Conservation (phyloP, 1,140 invertebrate species). For the Trachymyrmex septentrionalis region DNA sequence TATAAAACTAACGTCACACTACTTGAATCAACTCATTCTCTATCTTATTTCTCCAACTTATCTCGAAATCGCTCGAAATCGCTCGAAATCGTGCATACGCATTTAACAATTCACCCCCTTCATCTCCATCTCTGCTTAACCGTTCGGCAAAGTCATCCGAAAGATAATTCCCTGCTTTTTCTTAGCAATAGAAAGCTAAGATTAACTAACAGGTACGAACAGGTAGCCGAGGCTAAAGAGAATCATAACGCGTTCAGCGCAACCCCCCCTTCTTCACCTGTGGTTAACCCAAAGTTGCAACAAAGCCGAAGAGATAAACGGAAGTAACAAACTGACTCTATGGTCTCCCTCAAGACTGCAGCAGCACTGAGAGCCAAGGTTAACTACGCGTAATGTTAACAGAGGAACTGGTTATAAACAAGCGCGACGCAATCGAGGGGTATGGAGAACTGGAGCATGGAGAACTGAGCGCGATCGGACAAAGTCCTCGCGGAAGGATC, state of each 20-base stretch:
- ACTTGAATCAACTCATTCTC: neutral
- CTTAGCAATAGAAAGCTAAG: neutral
- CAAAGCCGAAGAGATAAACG: neutral
- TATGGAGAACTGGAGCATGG: neutral
- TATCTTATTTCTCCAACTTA: neutral
- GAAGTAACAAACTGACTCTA: neutral
- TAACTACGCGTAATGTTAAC: neutral
- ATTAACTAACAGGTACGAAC: constrained; percentile 3
- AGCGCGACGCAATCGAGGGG: constrained; percentile 15
- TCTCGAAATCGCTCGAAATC: neutral
- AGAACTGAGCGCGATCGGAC: constrained; percentile 5
- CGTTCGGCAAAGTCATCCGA: neutral
- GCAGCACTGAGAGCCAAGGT: neutral
- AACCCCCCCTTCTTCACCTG: constrained; percentile 4
- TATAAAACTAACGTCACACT: neutral
- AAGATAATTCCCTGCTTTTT: neutral
- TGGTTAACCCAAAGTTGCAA: neutral
- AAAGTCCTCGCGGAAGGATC: constrained; percentile 82
- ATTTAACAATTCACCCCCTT: neutral
- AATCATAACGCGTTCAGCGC: neutral
- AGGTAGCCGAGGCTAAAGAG: neutral
- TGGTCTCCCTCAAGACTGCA: neutral
- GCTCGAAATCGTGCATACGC: neutral
- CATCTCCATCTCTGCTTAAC: neutral
- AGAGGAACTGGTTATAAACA: neutral